phyloP scores from a whole-genome alignment of 2,113 vertebrate genomes.

The Cephalopterus ornatus region DNA sequence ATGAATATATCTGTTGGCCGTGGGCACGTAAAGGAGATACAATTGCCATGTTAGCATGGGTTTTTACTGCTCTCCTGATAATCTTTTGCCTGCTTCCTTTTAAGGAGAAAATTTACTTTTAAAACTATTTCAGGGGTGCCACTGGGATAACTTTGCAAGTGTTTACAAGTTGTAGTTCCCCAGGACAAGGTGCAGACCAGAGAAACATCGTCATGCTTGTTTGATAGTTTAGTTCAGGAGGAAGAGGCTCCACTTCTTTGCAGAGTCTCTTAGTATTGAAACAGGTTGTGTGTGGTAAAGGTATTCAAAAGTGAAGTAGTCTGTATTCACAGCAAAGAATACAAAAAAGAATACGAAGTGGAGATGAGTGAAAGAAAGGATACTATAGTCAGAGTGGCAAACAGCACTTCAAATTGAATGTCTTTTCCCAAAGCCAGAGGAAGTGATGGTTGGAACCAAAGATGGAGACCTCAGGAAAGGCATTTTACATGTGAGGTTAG shows the following conservation, averaged over 20 bases:
- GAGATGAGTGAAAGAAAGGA: not conserved
- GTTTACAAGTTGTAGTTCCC: not conserved
- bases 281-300: not conserved
- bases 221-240: not conserved
- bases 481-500: not conserved
- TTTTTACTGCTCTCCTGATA: not conserved
- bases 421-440: not conserved
- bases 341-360: not conserved
- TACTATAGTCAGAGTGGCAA: not conserved
- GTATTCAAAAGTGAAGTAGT: not conserved
- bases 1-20: not conserved
- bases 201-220: not conserved
- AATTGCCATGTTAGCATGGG: not conserved
- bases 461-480: not conserved
- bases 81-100: not conserved
- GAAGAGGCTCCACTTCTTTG: not conserved
- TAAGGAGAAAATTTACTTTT: not conserved
- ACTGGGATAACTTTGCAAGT: not conserved
- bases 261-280: not conserved
- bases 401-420: not conserved
- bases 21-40: not conserved
- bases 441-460: not conserved
- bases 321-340: not conserved
- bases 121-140: not conserved
- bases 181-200: not conserved